Evolutionary conservation across 2,113 vertebrate genomes (phyloP).

Genomic region (Aleadryas rufinucha): DNA sequence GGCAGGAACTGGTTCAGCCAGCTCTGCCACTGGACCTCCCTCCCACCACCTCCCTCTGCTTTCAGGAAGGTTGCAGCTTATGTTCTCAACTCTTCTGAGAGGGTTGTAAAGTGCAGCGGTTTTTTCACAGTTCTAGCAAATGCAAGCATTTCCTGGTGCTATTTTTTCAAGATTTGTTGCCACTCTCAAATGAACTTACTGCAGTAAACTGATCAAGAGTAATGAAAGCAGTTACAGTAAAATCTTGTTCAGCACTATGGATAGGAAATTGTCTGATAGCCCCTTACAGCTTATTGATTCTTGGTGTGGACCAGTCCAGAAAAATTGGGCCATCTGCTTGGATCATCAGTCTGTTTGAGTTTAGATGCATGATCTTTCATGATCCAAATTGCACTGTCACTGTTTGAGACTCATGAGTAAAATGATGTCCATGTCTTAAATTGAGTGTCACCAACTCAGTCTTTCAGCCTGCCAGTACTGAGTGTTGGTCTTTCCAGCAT

Average conservation of each 20-base stretch:
- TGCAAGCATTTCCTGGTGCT: not conserved
- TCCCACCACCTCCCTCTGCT: not conserved
- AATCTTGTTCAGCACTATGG: not conserved
- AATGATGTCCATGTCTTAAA: not conserved
- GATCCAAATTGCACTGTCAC: not conserved
- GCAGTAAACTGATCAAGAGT: not conserved
- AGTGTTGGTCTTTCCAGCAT: not conserved
- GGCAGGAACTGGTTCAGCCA: rapidly evolving
- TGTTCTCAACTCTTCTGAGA: rapidly evolving
- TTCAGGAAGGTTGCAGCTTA: not conserved
- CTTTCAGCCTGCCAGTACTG: not conserved
- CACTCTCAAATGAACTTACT: not conserved
- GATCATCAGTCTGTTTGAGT: not conserved
- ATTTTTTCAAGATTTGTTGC: not conserved
- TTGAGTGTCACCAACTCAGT: not conserved
- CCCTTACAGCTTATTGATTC: not conserved
- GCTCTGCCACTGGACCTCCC: not conserved
- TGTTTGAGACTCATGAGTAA: not conserved
- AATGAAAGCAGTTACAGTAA: not conserved
- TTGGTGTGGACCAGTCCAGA: not conserved
- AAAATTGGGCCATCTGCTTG: not conserved
- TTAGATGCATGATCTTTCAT: not conserved
- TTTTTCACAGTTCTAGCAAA: not conserved
- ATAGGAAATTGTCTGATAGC: not conserved
- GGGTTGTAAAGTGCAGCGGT: not conserved